Percentiles rank a stretch among this genome's conserved stretches.
Evolutionary conservation across 2,888 invertebrate genomes (phyloP).

Genomic region (Anarsia innoxiella): DNA sequence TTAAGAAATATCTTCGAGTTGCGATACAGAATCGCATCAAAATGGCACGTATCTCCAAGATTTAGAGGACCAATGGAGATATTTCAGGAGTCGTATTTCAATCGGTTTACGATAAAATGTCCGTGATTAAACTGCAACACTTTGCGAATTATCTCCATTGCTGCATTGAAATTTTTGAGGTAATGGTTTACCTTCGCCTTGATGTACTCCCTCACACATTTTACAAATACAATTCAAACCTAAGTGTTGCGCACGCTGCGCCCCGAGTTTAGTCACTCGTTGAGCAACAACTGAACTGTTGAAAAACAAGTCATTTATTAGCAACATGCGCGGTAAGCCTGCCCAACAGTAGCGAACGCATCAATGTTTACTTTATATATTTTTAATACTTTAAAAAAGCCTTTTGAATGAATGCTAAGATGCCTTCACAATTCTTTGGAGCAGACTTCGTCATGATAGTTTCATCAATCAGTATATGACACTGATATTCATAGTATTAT

Average conservation of each 20-base stretch:
- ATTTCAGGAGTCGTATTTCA: too few species aligned
- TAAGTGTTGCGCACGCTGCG: constrained; percentile 73
- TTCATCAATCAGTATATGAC: constrained; percentile 49
- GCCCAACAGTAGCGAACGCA: constrained; percentile 61
- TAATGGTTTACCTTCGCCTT: constrained; percentile 68
- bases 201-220: constrained; percentile 70
- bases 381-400: constrained; percentile 1
- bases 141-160: constrained; percentile 44
- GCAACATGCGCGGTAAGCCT: constrained; percentile 71
- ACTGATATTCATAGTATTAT: constrained; percentile 67
- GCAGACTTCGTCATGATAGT: constrained; percentile 59
- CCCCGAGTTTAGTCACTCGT: constrained; percentile 73
- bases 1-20: too few species aligned
- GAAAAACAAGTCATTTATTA: constrained; percentile 76
- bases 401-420: constrained; percentile 25
- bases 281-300: constrained; percentile 74
- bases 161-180: constrained; percentile 60
- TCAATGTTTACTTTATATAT: too few species aligned
- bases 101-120: too few species aligned
- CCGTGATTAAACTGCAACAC: too few species aligned
- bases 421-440: constrained; percentile 60
- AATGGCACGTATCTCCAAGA: constrained; percentile 11
- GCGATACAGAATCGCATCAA: too few species aligned
- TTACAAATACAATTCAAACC: constrained; percentile 74
- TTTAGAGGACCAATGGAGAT: constrained; percentile 47